Base-by-base conservation (phyloP, 1,140 invertebrate genomes). In the Dendroctonus ponderosae region DNA sequence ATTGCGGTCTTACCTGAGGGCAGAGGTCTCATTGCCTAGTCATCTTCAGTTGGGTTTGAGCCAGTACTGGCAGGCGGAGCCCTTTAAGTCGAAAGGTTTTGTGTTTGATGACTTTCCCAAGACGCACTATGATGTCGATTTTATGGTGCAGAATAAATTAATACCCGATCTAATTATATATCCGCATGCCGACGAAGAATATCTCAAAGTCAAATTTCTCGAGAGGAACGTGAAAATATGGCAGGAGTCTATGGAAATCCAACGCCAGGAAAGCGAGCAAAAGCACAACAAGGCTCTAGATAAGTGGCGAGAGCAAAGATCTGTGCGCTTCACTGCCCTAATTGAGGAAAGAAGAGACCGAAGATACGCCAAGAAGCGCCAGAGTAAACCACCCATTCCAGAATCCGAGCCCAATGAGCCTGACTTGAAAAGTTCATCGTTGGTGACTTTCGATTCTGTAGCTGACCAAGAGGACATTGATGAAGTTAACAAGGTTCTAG, bases 21-120 rank as follows among this genome's bases (percentile, higher is more conserved):
- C 72, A 41, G 80, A 81, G 8, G 52, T 71, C 15, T 68, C 74
- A 1, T 70, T 85, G 11, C 66, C 79, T 5, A 54, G 76, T 0
- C 50, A 70, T 39, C 70, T 83, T 12, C 68, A 80, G 42, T 76
- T 76, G 56, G 68, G 83, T 53, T 59, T 86, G 8, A 72, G 77
- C 56, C 76, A 75, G 37, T 73, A 81, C 61, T 85, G 83, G 83
- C 81, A 80, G 70, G 62, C 81, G 49, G 67, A 79, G 49, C 81
- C 82, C 5, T 81, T 76, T 72, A 71, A 67, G 49, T 63, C 56
- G n/a, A 74, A 64, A 38, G 84, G 84, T 15, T 75, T 84, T 69
- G 76, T 85, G n/a, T 68, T 87, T 39, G 82, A 85, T 72, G 82
- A 80, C 51, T 86, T 83, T 76, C 85, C 85, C 9, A 81, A 78